Evolutionary conservation across 1,140 invertebrate genomes (phyloP).

Genomic region (Gryon sp.): DNA sequence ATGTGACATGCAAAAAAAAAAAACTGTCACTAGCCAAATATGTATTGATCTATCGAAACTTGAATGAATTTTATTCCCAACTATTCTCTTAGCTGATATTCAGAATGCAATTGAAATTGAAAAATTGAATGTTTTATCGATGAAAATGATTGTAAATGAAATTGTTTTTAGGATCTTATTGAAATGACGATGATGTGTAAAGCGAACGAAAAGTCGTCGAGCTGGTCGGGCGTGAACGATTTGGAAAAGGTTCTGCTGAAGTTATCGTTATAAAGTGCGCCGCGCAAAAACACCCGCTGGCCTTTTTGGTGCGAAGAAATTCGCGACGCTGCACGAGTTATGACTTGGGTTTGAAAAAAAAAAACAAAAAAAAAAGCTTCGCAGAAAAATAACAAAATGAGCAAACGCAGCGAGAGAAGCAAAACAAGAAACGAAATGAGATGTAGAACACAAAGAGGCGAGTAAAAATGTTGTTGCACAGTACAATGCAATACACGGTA

Average conservation of each 20-base stretch:
- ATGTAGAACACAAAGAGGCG: slow-evolving; percentile 10
- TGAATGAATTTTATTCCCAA: too few species aligned
- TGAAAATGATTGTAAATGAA: background rate
- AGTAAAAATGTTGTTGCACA: slow-evolving; percentile 6
- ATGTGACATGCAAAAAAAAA: too few species aligned
- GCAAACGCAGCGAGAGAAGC: too few species aligned
- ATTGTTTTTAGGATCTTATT: too few species aligned
- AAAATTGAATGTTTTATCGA: too few species aligned
- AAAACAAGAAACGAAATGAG: slow-evolving; percentile 1
- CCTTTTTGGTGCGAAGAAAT: slow-evolving; percentile 17
- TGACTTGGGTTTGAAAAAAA: too few species aligned
- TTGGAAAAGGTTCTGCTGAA: slow-evolving; percentile 1
- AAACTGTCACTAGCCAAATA: too few species aligned
- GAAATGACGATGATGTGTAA: slow-evolving; percentile 36
- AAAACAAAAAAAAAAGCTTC: slow-evolving; percentile 32
- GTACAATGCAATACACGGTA: slow-evolving; percentile 48
- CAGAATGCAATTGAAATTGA: too few species aligned
- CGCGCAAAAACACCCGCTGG: slow-evolving; percentile 4
- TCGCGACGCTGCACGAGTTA: slow-evolving; percentile 38
- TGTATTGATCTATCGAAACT: too few species aligned
- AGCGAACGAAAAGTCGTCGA: slow-evolving; percentile 28
- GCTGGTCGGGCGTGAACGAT: slow-evolving; percentile 30
- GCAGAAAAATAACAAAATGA: slow-evolving; percentile 11
- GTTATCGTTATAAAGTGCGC: slow-evolving; percentile 53
- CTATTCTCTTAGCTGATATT: too few species aligned